phyloP scores from a whole-genome alignment of 2,888 invertebrate species.

The Caenorhabditis becei region DNA sequence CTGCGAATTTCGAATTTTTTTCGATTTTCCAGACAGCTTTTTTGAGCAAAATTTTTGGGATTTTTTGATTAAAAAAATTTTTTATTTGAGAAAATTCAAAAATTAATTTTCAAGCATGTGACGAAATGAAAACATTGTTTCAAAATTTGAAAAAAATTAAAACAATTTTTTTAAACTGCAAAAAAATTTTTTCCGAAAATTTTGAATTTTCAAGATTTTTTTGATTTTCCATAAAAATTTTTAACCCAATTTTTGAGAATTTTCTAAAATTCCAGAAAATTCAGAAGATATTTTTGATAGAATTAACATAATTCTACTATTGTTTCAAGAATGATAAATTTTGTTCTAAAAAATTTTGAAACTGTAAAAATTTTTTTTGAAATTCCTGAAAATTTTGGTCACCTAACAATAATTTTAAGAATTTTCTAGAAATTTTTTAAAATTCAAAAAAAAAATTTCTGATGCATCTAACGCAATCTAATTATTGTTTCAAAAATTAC shows the following conservation, averaged over 20 bases:
- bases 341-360: no score
- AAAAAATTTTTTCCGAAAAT: not conserved
- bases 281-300: no score
- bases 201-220: not conserved
- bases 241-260: not conserved
- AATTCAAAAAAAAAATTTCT: constrained; percentile 4
- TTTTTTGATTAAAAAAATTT: not conserved
- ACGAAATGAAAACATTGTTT: not conserved
- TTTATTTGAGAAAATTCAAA: not conserved
- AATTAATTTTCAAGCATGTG: no score
- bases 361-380: no score
- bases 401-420: not conserved
- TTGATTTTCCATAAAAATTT: not conserved
- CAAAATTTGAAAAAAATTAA: not conserved
- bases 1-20: not conserved
- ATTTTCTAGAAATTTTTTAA: not conserved
- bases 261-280: not conserved
- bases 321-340: no score
- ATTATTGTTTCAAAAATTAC: no score
- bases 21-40: not conserved
- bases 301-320: not conserved
- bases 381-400: no score
- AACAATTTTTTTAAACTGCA: not conserved
- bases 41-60: not conserved
- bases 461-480: no score